phyloP scores from a whole-genome alignment of 2,888 invertebrate genomes.

The Caenorhabditis panamensis region DNA sequence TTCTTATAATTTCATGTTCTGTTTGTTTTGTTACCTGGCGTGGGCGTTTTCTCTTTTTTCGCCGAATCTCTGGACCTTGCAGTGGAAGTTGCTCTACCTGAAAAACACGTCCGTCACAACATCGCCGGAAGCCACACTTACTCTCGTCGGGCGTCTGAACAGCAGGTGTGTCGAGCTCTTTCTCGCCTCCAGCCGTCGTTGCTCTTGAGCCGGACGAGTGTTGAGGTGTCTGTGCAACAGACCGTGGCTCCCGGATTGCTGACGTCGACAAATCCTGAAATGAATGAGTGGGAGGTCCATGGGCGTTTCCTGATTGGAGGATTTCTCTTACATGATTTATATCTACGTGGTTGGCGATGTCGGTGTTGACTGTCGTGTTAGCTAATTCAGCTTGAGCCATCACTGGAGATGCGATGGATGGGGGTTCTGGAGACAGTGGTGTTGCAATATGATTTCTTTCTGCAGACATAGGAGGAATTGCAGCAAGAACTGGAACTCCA shows the following conservation, averaged over 20 bases:
- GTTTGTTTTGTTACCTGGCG: constrained; percentile 23
- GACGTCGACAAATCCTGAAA: constrained; percentile 53
- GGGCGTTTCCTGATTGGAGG: background rate
- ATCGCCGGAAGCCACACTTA: constrained; percentile 47
- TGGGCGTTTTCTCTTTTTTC: constrained; percentile 18
- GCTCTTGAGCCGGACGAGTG: constrained; percentile 33
- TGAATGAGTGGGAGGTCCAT: background rate
- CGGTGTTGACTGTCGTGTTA: constrained; percentile 27
- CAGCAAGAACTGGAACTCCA: constrained; percentile 60
- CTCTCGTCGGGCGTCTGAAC: constrained; percentile 62
- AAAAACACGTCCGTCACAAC: constrained; percentile 8
- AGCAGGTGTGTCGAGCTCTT: constrained; percentile 41
- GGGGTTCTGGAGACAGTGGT: constrained; percentile 20
- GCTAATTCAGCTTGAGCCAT: constrained; percentile 46
- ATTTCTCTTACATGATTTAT: constrained; percentile 29
- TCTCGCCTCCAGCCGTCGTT: constrained; percentile 22
- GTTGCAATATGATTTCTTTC: constrained; percentile 24
- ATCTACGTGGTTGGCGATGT: constrained; percentile 37
- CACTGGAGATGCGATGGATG: constrained; percentile 22
- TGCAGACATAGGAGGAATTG: constrained; percentile 10
- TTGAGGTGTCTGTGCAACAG: constrained; percentile 52
- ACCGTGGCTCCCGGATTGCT: constrained; percentile 52
- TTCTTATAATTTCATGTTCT: background rate
- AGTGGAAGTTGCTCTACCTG: constrained; percentile 49
- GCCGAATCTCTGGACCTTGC: constrained; percentile 43